These are phyloP conservation scores for Temnopleurus reevesii DNA, from an alignment of 53 echinoderm and acorn worm species.

Conservation along the genomic window DNA sequence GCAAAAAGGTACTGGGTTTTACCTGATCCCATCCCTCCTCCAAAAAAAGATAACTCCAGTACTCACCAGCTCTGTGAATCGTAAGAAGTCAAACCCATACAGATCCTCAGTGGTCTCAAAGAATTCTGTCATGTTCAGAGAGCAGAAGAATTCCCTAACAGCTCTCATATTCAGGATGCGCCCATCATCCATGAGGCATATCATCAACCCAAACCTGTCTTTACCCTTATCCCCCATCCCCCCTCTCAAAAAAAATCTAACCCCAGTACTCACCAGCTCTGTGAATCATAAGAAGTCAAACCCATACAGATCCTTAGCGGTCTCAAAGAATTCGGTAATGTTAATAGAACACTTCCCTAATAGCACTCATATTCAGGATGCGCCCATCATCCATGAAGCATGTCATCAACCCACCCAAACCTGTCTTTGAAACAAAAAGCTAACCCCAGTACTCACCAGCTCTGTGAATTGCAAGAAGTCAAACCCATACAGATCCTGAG, in stretches of 20 bases:
- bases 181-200: no score
- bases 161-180: not conserved
- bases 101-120: conserved; percentile 3
- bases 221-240: no score
- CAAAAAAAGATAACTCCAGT: no score
- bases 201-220: no score
- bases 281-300: conserved; percentile 17
- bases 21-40: no score
- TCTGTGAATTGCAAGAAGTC: conserved; percentile 32
- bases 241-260: no score
- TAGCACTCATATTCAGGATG: not conserved
- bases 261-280: conserved; percentile 24
- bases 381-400: not conserved
- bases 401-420: no score
- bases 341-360: conserved; percentile 21
- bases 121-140: conserved; percentile 14
- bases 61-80: conserved; percentile 40
- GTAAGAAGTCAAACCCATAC: conserved; percentile 43
- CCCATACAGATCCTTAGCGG: conserved; percentile 28
- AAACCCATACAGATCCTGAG: conserved; percentile 25
- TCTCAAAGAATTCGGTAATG: conserved; percentile 17
- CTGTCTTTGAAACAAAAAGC: no score
- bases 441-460: conserved; percentile 10
- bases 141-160: conserved; percentile 7
- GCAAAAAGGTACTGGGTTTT: no score